phyloP scores from a whole-genome alignment of 2,113 vertebrate genomes.

The Atractosteus spatula region DNA sequence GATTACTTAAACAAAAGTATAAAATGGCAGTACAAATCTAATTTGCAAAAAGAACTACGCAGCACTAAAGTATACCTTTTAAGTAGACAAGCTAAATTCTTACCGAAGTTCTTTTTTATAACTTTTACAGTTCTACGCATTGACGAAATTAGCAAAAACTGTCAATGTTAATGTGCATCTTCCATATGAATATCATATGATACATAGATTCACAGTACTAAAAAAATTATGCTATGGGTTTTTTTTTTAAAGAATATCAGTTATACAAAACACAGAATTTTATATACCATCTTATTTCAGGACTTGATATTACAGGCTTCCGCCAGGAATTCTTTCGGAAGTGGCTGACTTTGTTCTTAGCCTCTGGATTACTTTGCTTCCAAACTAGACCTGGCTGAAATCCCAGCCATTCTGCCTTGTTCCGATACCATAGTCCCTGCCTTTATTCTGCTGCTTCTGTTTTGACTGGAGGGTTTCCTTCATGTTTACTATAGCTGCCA shows the following conservation, averaged over 20 bases:
- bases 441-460: constrained; percentile 47
- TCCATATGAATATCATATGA: constrained; percentile 35
- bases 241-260: background rate
- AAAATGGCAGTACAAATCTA: background rate
- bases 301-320: background rate
- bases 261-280: constrained; percentile 1
- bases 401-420: background rate
- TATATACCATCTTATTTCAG: background rate
- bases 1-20: no score
- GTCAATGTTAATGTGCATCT: constrained; percentile 21
- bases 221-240: background rate
- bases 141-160: constrained; percentile 1
- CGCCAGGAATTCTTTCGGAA: no score
- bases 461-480: constrained; percentile 60
- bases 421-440: background rate
- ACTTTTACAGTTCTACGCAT: background rate
- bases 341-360: no score
- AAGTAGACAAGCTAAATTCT: constrained; percentile 18
- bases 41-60: background rate
- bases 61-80: background rate
- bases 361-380: no score
- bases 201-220: constrained; percentile 24
- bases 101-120: constrained; percentile 8
- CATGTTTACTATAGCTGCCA: constrained; percentile 76
- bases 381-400: no score